Evolutionary conservation across 1,140 invertebrate genomes (phyloP), one percentile per base, ranked within the genome.

Genomic region (Drosophila ironensis): DNA sequence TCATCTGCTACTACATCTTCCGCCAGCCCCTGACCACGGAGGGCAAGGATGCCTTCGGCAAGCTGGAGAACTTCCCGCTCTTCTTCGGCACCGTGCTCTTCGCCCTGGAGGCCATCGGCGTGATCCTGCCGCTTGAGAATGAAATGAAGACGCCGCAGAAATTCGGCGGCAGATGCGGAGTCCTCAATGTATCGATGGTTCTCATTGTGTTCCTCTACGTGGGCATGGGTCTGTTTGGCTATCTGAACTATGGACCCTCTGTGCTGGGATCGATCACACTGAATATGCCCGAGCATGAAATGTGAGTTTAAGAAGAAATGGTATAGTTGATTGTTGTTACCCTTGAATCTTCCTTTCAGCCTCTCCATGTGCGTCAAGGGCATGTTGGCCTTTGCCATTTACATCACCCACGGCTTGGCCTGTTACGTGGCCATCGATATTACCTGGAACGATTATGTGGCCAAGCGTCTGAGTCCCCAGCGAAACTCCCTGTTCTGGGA

Each of bases 381-480:
- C 2, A 92, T 95, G 86, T 91, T 97, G 87, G 94, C 95, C 0
- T 68, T 95, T 16, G 93, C 95, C 1, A 96, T 97, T 57, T 97
- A 94, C 81, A 92, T 96, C 1, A 94, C 95, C 0, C 96, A 97
- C 87, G 93, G 93, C 1, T 90, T 98, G 20, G 96, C 97, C 72
- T 94, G 96, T 68, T 98, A 97, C 90, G 96, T 98, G 0, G 95
- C 96, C 1, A 93, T 97, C 50, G 94, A 95, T 53, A 97, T 98
- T 45, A 92, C 94, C 2, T 97, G 96, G 96, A 96, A 95, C 41
- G 92, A 92, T 25, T 93, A 94, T 54, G 57, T 94, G 25, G 68
- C 72, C 35, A 75, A 87, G 48, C 82, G 74, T 41, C 17, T 87
- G 69, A 17, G 89, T 24, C 54, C 78, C 90, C 20, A 90, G 87